phyloP scores from a whole-genome alignment of 2,797 vertebrate species.

The Oryzias dopingdopingensis region DNA sequence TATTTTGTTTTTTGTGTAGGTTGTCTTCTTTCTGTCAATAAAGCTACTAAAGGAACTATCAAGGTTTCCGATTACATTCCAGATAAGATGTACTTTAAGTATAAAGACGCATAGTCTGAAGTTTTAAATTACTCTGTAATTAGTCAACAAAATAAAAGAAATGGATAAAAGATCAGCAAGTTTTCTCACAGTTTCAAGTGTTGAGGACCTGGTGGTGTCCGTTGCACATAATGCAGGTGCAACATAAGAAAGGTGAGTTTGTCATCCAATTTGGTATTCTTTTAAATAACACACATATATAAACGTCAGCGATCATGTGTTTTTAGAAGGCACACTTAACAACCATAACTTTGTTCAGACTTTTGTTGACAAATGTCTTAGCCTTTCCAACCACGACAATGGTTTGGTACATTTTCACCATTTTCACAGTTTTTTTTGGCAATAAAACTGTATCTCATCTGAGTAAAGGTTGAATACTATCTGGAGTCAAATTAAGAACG shows the following conservation, averaged over 20 bases:
- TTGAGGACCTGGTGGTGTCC: constrained; percentile 7
- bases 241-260: not conserved
- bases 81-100: not conserved
- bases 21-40: not conserved
- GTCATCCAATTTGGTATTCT: too few relatives aligned
- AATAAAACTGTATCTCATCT: too few relatives aligned
- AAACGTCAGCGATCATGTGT: too few relatives aligned
- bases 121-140: constrained; percentile 27
- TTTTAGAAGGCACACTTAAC: too few relatives aligned
- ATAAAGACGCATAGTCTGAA: not conserved
- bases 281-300: too few relatives aligned
- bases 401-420: too few relatives aligned
- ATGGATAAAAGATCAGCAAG: constrained; percentile 4
- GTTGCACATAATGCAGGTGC: not conserved
- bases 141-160: constrained; percentile 4
- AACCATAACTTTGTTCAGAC: too few relatives aligned
- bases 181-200: constrained; percentile 20
- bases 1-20: not conserved
- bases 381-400: too few relatives aligned
- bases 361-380: too few relatives aligned
- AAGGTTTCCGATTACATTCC: not conserved
- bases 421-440: too few relatives aligned
- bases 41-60: not conserved
- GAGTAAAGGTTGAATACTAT: too few relatives aligned
- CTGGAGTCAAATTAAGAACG: too few relatives aligned